These are phyloP conservation scores for Pseudomyrmex concolor DNA, from an alignment of 1,140 invertebrate species.

Conservation along the genomic window DNA sequence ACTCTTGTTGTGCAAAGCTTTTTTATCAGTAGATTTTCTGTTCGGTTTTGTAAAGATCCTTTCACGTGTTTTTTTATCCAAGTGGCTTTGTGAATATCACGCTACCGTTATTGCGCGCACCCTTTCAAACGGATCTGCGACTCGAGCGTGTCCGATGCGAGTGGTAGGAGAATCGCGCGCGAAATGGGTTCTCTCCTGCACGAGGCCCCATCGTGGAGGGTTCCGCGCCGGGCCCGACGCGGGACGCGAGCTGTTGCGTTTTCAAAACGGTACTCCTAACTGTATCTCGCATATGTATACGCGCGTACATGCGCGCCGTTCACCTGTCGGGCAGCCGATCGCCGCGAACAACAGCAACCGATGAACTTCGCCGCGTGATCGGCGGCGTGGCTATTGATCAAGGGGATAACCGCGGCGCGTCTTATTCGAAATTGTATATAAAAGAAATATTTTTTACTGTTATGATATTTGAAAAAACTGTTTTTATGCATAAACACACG, in stretches of 20 bases:
- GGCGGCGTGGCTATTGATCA: constrained; percentile 47
- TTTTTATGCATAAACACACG: not conserved
- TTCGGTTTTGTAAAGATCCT: not conserved
- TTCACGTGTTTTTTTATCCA: constrained; percentile 20
- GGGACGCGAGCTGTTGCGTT: constrained; percentile 74
- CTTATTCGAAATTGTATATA: not conserved
- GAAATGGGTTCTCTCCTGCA: constrained; percentile 65
- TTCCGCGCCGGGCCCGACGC: constrained; percentile 75
- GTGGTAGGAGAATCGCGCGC: constrained; percentile 47
- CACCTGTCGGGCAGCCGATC: constrained; percentile 70
- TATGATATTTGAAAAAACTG: not conserved
- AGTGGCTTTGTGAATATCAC: constrained; percentile 52
- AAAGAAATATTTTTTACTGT: not conserved
- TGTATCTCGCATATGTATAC: constrained; percentile 74
- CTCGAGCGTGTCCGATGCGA: constrained; percentile 58
- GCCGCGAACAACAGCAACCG: constrained; percentile 65
- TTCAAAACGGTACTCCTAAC: constrained; percentile 83
- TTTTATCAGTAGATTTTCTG: too few species aligned
- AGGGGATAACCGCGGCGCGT: constrained; percentile 3
- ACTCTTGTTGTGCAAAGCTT: not conserved
- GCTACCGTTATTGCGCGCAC: constrained; percentile 69
- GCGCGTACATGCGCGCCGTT: constrained; percentile 52
- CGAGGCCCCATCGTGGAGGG: not conserved
- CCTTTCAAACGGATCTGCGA: constrained; percentile 68
- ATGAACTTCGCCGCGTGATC: constrained; percentile 39